phyloP scores from a whole-genome alignment of 2,797 vertebrate species.

The Protosalanx chinensis region DNA sequence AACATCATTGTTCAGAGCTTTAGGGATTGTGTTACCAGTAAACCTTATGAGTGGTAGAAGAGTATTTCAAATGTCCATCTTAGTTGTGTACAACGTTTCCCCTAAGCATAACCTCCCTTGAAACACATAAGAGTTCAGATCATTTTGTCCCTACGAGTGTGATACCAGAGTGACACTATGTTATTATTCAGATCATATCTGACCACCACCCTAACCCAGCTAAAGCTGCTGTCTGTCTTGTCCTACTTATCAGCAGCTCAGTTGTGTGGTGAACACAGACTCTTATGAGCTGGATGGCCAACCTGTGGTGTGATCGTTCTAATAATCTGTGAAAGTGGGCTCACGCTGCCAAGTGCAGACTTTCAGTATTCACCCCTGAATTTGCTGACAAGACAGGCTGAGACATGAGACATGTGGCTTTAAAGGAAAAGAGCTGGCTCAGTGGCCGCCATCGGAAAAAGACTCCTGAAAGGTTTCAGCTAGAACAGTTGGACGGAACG shows the following conservation, averaged over 20 bases:
- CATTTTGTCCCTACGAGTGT: no score
- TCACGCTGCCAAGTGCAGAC: conserved; percentile 36
- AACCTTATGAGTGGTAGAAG: background rate
- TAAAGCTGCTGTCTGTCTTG: no score
- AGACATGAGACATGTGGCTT: conserved; percentile 52
- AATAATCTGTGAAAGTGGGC: conserved; percentile 55
- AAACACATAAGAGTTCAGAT: no score
- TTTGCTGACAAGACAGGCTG: conserved; percentile 41
- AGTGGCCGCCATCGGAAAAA: conserved; percentile 33
- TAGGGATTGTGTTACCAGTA: background rate
- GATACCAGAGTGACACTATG: background rate
- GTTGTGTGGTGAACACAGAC: background rate
- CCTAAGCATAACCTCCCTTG: no score
- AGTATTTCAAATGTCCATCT: background rate
- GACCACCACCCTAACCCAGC: no score
- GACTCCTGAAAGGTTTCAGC: conserved; percentile 18
- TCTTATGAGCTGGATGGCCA: conserved; percentile 16
- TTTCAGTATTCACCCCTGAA: conserved; percentile 41
- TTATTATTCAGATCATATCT: background rate
- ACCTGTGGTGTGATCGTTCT: conserved; percentile 30
- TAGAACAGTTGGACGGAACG: conserved; percentile 35
- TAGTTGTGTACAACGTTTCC: background rate
- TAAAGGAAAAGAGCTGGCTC: conserved; percentile 24
- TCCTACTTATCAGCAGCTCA: conserved; percentile 5
- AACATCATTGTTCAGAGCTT: conserved; percentile 16